phyloP scores from a whole-genome alignment of 53 echinoderm and acorn worm genomes.

The Paracentrotus lividus region DNA sequence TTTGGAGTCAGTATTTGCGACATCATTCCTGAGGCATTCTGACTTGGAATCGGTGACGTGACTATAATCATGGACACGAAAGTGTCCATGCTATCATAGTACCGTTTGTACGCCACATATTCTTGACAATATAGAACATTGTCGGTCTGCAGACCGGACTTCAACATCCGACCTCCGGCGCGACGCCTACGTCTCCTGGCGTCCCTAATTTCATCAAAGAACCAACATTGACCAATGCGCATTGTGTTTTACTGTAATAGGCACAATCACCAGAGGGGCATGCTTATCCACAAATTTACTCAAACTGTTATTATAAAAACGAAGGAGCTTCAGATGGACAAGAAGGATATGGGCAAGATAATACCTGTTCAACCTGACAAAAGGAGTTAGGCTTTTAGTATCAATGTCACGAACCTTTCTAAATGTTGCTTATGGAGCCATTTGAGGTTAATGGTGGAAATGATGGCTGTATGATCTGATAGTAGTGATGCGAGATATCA shows the following conservation, averaged over 20 bases:
- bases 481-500: neutral
- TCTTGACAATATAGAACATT: slow-evolving; percentile 38
- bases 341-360: neutral
- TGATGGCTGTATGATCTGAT: slow-evolving; percentile 15
- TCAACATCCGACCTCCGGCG: slow-evolving; percentile 48
- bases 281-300: slow-evolving; percentile 33
- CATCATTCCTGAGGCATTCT: slow-evolving; percentile 11
- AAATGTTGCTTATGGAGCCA: slow-evolving; percentile 9
- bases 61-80: too few relatives aligned
- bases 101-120: slow-evolving; percentile 23
- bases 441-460: slow-evolving; percentile 54
- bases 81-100: too few relatives aligned
- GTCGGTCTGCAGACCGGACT: slow-evolving; percentile 39
- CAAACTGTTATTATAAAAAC: neutral
- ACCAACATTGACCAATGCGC: slow-evolving; percentile 62
- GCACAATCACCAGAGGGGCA: slow-evolving; percentile 19
- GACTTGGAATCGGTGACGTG: slow-evolving; percentile 13
- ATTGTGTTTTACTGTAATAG: slow-evolving; percentile 47
- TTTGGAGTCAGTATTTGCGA: slow-evolving; percentile 17
- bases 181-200: slow-evolving; percentile 53
- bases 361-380: slow-evolving; percentile 25
- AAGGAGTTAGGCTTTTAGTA: slow-evolving; percentile 36
- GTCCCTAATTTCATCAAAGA: slow-evolving; percentile 50
- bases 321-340: slow-evolving; percentile 24
- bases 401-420: slow-evolving; percentile 41